Evolutionary conservation across 2,888 invertebrate genomes (phyloP), one percentile per base, ranked within the genome.

Genomic region (Amblyjoppa proteus): DNA sequence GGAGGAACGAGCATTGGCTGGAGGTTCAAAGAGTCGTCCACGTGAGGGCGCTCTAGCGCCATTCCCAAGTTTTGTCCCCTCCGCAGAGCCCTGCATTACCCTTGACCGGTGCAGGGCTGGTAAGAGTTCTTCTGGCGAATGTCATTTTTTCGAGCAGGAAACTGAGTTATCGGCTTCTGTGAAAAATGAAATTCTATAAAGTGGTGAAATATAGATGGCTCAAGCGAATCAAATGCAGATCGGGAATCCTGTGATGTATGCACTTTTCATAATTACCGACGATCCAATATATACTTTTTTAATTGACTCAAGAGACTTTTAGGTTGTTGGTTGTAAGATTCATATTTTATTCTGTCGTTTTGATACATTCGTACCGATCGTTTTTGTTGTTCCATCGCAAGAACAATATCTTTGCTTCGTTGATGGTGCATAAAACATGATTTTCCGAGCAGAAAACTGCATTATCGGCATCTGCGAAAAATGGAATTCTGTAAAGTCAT

Each of bases 81-180:
- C 0, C 56, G 38, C 56, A 71, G 78, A 70, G 0, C 34, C n/a
- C 71, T 82, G 71, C 31, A 61, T 20, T 49, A 49, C 28, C 41
- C 38, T 1, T 45, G 31, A n/a, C 20, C 56, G 53, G 53, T 38
- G 53, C 3, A n/a, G 7, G 7, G 38, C 11, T 3, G 16, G 25
- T 20, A 0, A 51, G 1, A 31, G 25, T 11, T 45, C 45, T 6
- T 38, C 28, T 28, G 7, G 25, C 2, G 38, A 71, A 53, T 6
- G 41, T 20, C 51, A 28, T 34, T 28, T 38, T 64, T 51, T 34
- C 41, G 4, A 9, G 2, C 7, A 45, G 25, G 16, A 11, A 61
- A 5, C 51, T 76, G 7, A 11, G 13, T 85, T 83, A 68, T 76
- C 73, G n/a, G 25, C 49, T 5, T 61, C 11, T 38, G 69, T 45